Percentiles rank a stretch among this genome's conserved stretches.
Evolutionary conservation across 92 coral and sea anemone species (phyloP).

Genomic region (Chrysogorgia sp.): DNA sequence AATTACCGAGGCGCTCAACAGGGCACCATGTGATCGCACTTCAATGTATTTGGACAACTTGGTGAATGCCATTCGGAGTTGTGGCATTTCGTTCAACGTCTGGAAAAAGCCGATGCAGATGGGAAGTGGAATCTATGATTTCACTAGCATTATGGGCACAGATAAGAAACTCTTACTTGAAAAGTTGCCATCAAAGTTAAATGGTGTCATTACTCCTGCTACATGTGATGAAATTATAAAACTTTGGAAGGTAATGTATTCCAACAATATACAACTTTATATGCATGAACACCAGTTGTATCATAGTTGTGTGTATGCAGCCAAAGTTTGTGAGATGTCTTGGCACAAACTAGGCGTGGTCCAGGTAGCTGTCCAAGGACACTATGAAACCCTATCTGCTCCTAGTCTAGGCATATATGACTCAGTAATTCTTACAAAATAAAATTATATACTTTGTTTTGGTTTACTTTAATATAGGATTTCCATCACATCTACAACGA

Average conservation of each 20-base stretch:
- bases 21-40: conserved; percentile 51
- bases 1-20: conserved; percentile 60
- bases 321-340: no score
- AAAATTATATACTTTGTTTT: no score
- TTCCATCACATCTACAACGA: conserved; percentile 32
- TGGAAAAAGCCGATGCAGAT: no score
- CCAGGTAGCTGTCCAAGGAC: background rate
- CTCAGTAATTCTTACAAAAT: no score
- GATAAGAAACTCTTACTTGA: conserved; percentile 63
- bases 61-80: conserved; percentile 63
- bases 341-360: no score
- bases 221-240: conserved; percentile 60
- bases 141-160: no score
- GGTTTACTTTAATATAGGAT: no score
- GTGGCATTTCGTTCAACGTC: no score
- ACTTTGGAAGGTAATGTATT: conserved; percentile 63
- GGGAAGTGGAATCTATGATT: no score
- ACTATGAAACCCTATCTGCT: no score
- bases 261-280: background rate
- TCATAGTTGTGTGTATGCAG: background rate
- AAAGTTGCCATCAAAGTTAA: conserved; percentile 59
- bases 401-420: no score
- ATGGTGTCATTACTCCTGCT: no score
- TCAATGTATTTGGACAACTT: conserved; percentile 36
- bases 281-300: background rate